phyloP scores from a whole-genome alignment of 2,113 vertebrate species.

The Aleadryas rufinucha region DNA sequence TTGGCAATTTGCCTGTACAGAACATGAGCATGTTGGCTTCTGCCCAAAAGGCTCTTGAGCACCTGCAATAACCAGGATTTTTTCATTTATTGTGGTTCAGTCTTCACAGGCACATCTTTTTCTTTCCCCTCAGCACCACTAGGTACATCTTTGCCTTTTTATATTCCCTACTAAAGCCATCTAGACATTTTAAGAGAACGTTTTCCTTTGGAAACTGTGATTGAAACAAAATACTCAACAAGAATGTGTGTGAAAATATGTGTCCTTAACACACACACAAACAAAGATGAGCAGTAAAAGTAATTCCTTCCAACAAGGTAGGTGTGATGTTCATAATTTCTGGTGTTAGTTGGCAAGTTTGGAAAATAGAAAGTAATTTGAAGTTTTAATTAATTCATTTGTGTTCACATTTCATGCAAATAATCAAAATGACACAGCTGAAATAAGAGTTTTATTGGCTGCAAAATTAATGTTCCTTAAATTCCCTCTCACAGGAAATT shows the following conservation, averaged over 20 bases:
- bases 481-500: constrained; percentile 16
- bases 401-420: not conserved
- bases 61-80: not conserved
- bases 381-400: not conserved
- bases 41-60: not conserved
- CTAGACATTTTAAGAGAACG: not conserved
- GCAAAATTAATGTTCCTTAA: not conserved
- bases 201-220: not conserved
- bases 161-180: not conserved
- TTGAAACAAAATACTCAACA: not conserved
- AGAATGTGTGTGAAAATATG: not conserved
- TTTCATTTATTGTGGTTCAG: not conserved
- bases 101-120: not conserved
- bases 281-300: not conserved
- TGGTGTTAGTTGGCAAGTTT: not conserved
- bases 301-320: not conserved
- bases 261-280: not conserved
- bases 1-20: not conserved
- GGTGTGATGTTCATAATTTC: not conserved
- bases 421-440: not conserved
- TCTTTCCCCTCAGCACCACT: not conserved
- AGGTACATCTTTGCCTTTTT: not conserved
- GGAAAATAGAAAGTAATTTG: not conserved
- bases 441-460: not conserved
- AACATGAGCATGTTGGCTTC: not conserved